Percentiles rank a stretch among this genome's conserved stretches.
These are phyloP conservation scores for Psix sp. DNA, from an alignment of 1,140 invertebrate genomes.

Conservation along the genomic window DNA sequence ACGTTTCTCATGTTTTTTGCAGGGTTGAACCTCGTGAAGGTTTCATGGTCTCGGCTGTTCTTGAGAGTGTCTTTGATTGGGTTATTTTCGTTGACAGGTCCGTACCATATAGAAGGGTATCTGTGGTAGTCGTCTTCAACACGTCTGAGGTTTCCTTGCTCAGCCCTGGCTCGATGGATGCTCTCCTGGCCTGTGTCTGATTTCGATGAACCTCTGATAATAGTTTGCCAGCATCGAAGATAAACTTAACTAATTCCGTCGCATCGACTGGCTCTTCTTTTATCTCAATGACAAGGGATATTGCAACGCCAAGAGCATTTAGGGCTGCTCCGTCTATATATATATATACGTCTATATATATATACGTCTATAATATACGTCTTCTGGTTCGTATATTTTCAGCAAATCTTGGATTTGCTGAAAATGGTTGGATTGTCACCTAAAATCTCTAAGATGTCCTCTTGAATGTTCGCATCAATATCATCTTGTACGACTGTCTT, in stretches of 20 bases:
- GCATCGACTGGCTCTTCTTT: conserved; percentile 1
- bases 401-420: background rate
- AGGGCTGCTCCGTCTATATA: conserved; percentile 9
- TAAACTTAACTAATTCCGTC: background rate
- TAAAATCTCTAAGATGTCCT: conserved; percentile 18
- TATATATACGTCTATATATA: conserved; percentile 4
- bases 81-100: no score
- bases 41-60: no score
- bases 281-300: background rate
- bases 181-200: conserved; percentile 4
- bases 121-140: no score
- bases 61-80: no score
- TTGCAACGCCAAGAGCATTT: conserved; percentile 3
- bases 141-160: conserved; percentile 4
- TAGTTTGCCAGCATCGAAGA: conserved; percentile 9
- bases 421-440: conserved; percentile 12
- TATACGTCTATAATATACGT: background rate
- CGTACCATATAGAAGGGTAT: no score
- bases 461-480: conserved; percentile 8
- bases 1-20: conserved; percentile 9
- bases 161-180: conserved; percentile 3
- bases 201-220: conserved; percentile 6
- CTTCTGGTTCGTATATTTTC: conserved; percentile 1
- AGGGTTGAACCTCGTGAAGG: no score
- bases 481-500: background rate